phyloP scores from a whole-genome alignment of 2,797 vertebrate species.

The Helicolenus hilgendorfi region DNA sequence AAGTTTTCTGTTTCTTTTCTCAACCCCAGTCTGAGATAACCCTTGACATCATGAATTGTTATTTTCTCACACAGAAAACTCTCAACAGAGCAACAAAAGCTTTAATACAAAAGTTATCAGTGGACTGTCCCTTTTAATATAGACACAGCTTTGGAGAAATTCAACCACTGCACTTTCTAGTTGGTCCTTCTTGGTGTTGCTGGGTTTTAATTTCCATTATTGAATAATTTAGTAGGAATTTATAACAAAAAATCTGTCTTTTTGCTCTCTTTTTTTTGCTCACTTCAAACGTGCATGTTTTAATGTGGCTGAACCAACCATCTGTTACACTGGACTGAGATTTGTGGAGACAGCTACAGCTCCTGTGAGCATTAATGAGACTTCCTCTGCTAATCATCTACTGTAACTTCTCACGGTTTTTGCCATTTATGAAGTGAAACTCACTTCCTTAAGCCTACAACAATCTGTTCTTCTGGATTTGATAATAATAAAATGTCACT shows the following conservation, averaged over 20 bases:
- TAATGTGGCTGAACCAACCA: neutral
- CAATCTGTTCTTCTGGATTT: neutral
- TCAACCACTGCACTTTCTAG: neutral
- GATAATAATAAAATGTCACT: neutral
- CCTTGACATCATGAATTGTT: neutral
- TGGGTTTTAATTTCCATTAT: neutral
- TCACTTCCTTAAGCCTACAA: neutral
- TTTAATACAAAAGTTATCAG: neutral
- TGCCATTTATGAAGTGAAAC: neutral
- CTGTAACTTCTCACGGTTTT: neutral
- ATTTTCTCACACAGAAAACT: neutral
- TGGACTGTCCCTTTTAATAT: neutral
- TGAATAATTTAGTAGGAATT: neutral
- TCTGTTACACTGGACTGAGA: neutral
- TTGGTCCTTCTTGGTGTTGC: neutral
- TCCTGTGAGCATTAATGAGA: neutral
- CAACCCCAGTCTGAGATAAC: neutral
- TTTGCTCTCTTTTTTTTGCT: neutral
- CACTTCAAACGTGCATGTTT: neutral
- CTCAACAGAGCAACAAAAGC: neutral
- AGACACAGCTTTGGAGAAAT: neutral
- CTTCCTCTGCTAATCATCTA: neutral
- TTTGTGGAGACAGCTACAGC: neutral
- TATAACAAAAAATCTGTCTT: neutral
- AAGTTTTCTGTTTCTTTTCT: neutral